Percentiles rank a stretch among this genome's conserved stretches.
phyloP scores from a whole-genome alignment of 2,888 invertebrate genomes.

The Mythimna albipuncta region DNA sequence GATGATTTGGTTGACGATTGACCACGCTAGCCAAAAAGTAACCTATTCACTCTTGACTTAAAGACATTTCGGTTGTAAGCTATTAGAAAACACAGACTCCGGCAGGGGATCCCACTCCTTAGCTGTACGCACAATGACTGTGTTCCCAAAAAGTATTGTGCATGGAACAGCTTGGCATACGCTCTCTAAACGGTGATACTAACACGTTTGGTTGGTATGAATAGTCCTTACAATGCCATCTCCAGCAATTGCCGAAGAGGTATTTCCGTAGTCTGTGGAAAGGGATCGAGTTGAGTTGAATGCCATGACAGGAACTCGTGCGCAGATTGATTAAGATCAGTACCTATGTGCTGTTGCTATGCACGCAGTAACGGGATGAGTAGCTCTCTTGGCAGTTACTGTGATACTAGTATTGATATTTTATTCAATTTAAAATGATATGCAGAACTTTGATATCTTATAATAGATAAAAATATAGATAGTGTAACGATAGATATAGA shows the following conservation, averaged over 20 bases:
- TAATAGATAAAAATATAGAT: conserved; percentile 11
- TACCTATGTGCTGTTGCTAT: conserved; percentile 20
- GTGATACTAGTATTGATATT: conserved; percentile 2
- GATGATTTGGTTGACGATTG: background rate
- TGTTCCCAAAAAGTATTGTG: too few species aligned
- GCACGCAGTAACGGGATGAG: background rate
- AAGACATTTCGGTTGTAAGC: background rate
- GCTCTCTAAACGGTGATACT: background rate
- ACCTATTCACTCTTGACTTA: background rate
- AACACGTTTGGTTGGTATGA: background rate
- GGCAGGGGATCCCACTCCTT: background rate
- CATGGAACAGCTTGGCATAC: too few species aligned
- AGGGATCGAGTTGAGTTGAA: conserved; percentile 6
- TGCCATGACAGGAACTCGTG: background rate
- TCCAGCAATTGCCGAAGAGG: background rate
- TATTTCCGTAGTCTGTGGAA: background rate
- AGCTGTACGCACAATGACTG: background rate
- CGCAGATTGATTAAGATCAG: background rate
- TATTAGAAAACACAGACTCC: background rate
- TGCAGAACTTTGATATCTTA: conserved; percentile 16
- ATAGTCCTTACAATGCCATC: background rate
- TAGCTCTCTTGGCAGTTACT: background rate
- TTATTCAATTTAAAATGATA: conserved; percentile 9
- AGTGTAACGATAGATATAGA: background rate
- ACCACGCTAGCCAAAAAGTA: background rate